phyloP scores from a whole-genome alignment of 2,113 vertebrate genomes.

The Callipepla californica region DNA sequence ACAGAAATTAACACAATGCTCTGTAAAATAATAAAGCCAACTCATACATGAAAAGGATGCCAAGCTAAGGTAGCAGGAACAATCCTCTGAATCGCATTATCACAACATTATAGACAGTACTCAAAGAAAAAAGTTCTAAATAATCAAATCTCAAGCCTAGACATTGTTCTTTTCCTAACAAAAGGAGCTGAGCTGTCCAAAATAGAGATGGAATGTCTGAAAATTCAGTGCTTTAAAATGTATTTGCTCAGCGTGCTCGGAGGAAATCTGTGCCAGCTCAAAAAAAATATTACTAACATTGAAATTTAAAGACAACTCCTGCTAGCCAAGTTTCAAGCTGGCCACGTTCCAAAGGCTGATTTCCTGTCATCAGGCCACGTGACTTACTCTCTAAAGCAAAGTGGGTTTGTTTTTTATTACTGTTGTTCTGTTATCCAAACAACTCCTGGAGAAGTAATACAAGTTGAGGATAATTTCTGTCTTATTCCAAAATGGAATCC shows the following conservation, averaged over 20 bases:
- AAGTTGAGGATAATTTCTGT: background rate
- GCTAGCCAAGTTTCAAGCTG: background rate
- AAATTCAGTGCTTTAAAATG: background rate
- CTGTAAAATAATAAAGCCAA: background rate
- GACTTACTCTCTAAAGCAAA: background rate
- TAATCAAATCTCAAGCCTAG: background rate
- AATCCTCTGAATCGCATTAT: background rate
- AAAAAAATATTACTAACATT: background rate
- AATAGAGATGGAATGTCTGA: background rate
- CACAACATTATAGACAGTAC: background rate
- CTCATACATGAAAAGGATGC: background rate
- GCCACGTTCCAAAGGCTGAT: background rate
- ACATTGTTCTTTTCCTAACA: background rate
- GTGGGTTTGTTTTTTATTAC: too few species aligned
- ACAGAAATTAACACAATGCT: background rate
- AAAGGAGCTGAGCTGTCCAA: background rate
- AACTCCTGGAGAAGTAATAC: background rate
- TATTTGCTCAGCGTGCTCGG: background rate
- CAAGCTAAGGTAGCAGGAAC: background rate
- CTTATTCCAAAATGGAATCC: background rate
- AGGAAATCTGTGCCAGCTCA: background rate
- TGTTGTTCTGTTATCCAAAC: background rate
- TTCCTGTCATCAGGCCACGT: background rate
- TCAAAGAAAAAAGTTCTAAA: background rate
- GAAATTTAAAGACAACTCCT: background rate